A percentile compares a stretch with the other conserved stretches of the same genome.
Conservation (phyloP, 2,113 vertebrate genomes). For the Synchiropus splendidus region DNA sequence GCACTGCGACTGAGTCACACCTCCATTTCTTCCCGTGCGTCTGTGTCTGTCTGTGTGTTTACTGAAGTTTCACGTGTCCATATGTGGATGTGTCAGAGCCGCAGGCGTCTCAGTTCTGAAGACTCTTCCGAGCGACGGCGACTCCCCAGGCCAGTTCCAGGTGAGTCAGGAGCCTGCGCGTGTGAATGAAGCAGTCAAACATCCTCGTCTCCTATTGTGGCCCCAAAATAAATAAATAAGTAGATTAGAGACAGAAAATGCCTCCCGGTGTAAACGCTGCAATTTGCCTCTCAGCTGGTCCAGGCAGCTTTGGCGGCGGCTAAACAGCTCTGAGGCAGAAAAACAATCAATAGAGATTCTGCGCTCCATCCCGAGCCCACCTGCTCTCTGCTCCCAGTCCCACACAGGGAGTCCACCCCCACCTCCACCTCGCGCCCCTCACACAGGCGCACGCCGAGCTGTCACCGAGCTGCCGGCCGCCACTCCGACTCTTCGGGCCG, state of each 20-base stretch:
- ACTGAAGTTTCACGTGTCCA: too few species aligned
- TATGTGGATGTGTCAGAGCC: too few species aligned
- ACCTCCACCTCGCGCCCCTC: conserved; percentile 35
- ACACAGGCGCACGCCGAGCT: conserved; percentile 18
- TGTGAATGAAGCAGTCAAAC: conserved; percentile 79
- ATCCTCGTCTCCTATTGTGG: conserved; percentile 47
- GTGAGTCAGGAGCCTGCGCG: too few species aligned
- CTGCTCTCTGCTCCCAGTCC: conserved; percentile 71
- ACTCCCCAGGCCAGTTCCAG: too few species aligned
- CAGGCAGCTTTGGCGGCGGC: conserved; percentile 93
- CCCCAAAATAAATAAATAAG: conserved; percentile 28
- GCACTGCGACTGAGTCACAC: too few species aligned
- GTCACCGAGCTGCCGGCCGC: conserved; percentile 4
- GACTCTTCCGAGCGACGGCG: too few species aligned
- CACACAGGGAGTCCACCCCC: conserved; percentile 57
- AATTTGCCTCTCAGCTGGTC: conserved; percentile 99
- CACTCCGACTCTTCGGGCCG: conserved; percentile 14
- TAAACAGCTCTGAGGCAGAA: conserved; percentile 87
- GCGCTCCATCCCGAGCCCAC: conserved; percentile 81
- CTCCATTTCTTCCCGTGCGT: too few species aligned
- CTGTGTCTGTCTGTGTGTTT: too few species aligned
- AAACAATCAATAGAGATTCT: conserved; percentile 91
- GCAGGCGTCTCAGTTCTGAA: too few species aligned
- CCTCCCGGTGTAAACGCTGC: conserved; percentile 94
- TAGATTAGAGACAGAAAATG: conserved; percentile 41